phyloP scores from a whole-genome alignment of 2,113 vertebrate species.

The Alectura lathami region DNA sequence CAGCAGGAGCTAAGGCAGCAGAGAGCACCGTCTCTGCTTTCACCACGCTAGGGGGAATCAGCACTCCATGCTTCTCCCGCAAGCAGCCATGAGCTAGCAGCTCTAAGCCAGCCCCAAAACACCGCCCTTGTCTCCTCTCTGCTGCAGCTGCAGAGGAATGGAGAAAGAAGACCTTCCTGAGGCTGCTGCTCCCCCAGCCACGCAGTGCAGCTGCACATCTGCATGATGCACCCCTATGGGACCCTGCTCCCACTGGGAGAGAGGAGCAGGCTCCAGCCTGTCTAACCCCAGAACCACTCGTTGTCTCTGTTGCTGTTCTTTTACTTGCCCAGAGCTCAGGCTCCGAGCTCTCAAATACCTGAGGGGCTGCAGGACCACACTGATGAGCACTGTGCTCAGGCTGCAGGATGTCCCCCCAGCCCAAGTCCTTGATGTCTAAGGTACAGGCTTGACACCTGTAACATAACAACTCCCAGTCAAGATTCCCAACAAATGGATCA shows the following conservation, averaged over 20 bases:
- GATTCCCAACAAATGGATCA: not conserved
- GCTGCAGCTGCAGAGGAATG: not conserved
- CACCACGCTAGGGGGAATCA: conserved; percentile 71
- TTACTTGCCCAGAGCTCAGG: not conserved
- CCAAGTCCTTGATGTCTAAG: fast-evolving
- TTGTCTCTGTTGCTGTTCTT: fast-evolving
- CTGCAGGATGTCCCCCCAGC: not conserved
- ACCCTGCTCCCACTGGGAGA: fast-evolving
- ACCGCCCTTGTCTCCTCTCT: fast-evolving
- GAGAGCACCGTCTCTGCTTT: not conserved
- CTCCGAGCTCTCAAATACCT: not conserved
- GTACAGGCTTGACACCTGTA: not conserved
- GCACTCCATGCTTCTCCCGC: not conserved
- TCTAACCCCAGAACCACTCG: not conserved
- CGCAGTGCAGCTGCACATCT: not conserved
- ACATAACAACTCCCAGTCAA: not conserved
- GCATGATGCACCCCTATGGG: fast-evolving
- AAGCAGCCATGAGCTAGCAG: not conserved
- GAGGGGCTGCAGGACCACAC: fast-evolving
- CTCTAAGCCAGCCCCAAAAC: not conserved
- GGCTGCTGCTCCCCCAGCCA: not conserved
- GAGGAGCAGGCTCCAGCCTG: not conserved
- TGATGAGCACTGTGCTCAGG: fast-evolving
- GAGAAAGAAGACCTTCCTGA: not conserved
- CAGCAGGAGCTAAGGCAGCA: not conserved